Evolutionary conservation across 2,888 invertebrate species (phyloP).

Genomic region (Nematopogon swammerdamellus): DNA sequence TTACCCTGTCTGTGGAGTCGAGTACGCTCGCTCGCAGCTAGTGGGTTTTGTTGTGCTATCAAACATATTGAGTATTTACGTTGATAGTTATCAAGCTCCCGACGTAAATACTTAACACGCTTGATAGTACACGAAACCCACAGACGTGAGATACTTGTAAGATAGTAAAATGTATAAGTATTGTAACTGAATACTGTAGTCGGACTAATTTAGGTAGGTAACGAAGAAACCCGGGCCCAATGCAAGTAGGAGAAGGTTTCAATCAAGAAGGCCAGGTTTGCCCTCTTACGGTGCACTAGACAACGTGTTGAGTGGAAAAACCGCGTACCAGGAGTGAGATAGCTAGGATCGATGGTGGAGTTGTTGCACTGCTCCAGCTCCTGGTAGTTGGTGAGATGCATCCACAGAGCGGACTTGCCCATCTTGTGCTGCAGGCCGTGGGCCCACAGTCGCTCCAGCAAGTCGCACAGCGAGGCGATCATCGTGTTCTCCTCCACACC

Average conservation of each 20-base stretch:
- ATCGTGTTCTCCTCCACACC: constrained; percentile 95
- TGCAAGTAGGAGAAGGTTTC: too few relatives aligned
- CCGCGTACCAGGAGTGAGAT: constrained; percentile 46
- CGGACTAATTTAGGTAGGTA: too few relatives aligned
- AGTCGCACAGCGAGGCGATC: constrained; percentile 96
- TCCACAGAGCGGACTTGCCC: constrained; percentile 97
- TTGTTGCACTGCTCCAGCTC: constrained; percentile 71
- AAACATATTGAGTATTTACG: too few relatives aligned
- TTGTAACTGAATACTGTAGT: too few relatives aligned
- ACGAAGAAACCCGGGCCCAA: background rate
- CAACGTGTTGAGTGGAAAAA: too few relatives aligned
- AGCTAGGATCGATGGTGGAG: constrained; percentile 50
- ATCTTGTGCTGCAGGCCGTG: constrained; percentile 95
- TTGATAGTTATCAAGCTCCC: too few relatives aligned
- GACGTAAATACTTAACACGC: constrained; percentile 8
- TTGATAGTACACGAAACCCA: constrained; percentile 4
- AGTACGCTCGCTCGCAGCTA: too few relatives aligned
- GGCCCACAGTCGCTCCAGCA: constrained; percentile 96
- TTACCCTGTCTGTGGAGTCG: too few relatives aligned
- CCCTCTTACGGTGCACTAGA: too few relatives aligned
- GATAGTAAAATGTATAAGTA: constrained; percentile 4
- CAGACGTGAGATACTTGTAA: background rate
- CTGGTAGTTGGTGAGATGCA: constrained; percentile 87
- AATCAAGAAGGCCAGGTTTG: too few relatives aligned
- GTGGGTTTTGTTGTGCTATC: too few relatives aligned